Evolutionary conservation across 2,113 vertebrate genomes (phyloP).

Genomic region (Halcyon malimbica): DNA sequence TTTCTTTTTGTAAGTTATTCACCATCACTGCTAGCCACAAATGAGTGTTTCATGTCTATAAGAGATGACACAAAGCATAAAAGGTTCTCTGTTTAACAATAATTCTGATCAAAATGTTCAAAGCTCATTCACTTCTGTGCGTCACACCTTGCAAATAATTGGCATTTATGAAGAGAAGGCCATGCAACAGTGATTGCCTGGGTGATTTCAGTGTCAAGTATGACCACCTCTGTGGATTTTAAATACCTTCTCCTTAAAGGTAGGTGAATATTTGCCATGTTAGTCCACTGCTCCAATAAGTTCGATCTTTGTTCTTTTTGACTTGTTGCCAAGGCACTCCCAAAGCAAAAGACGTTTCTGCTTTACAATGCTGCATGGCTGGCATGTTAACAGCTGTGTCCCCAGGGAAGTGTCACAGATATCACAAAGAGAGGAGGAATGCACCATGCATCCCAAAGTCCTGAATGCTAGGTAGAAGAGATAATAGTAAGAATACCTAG

Average conservation of each 20-base stretch:
- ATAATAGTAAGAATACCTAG: background rate
- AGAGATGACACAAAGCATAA: background rate
- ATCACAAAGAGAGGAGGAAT: background rate
- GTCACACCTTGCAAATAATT: slow-evolving; percentile 45
- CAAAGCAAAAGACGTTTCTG: background rate
- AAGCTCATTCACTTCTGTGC: background rate
- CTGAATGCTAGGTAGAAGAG: background rate
- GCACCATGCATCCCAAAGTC: background rate
- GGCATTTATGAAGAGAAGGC: background rate
- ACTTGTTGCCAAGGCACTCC: background rate
- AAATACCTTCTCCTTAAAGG: background rate
- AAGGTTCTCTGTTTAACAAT: background rate
- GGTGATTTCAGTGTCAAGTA: slow-evolving; percentile 23
- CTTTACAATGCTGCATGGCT: background rate
- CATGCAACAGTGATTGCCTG: background rate
- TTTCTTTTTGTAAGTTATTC: background rate
- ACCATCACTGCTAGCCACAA: background rate
- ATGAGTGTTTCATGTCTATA: background rate
- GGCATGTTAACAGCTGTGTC: background rate
- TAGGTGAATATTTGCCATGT: background rate
- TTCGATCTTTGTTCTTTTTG: background rate
- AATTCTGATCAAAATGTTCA: slow-evolving; percentile 38
- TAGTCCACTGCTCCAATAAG: background rate
- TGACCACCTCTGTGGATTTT: background rate
- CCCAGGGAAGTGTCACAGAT: background rate